Conservation (phyloP, 2,113 vertebrate genomes). For the Rhadina sibilatrix region DNA sequence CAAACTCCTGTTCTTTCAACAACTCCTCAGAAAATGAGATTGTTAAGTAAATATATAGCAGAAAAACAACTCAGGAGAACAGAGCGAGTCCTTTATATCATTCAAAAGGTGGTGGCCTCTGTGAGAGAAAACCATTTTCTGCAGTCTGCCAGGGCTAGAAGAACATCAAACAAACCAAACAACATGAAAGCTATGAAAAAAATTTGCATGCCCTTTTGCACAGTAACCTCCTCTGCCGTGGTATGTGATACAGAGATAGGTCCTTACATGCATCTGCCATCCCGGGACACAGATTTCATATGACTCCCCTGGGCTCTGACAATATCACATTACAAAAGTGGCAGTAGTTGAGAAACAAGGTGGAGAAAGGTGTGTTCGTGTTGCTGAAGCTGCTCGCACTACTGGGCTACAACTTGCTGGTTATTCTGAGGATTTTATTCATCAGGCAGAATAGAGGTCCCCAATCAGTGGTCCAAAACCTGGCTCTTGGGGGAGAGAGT, state of each 20-base stretch:
- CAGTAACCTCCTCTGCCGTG: not conserved
- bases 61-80: constrained; percentile 61
- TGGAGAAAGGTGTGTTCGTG: not conserved
- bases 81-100: constrained; percentile 47
- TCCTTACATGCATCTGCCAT: constrained; percentile 19
- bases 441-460: not conserved
- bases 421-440: not conserved
- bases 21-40: constrained; percentile 69
- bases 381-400: not conserved
- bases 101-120: constrained; percentile 53
- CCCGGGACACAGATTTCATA: constrained; percentile 13
- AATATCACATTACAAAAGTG: not conserved
- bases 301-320: not conserved
- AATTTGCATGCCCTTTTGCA: not conserved
- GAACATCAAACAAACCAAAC: constrained; percentile 62
- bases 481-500: not conserved
- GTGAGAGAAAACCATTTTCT: constrained; percentile 42
- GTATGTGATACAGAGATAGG: not conserved
- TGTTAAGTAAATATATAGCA: constrained; percentile 73
- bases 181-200: constrained; percentile 53
- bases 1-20: constrained; percentile 78
- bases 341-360: not conserved
- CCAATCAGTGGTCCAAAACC: not conserved
- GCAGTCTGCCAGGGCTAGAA: constrained; percentile 35
- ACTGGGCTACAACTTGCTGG: not conserved